Base-by-base conservation (phyloP, 2,113 vertebrate species). In the Megaceryle maxima region DNA sequence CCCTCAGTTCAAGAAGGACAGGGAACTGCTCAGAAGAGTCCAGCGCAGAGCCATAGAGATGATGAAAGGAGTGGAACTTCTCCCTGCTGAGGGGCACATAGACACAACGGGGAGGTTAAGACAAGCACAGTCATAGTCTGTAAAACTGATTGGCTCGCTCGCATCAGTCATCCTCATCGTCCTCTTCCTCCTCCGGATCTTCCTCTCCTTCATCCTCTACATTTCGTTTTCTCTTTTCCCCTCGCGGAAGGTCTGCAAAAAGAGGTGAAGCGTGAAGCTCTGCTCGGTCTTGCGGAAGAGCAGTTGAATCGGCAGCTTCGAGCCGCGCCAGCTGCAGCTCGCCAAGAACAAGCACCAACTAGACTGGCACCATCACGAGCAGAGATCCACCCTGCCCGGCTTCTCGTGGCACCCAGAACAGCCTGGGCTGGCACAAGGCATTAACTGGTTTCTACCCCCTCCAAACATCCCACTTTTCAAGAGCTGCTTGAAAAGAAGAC, bases 51-150 rank as follows among this genome's bases (percentile, higher is more conserved):
- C n/a, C n/a, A n/a, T n/a, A n/a, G n/a, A n/a, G n/a, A n/a, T n/a
- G n/a, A n/a, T n/a, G n/a, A n/a, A n/a, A n/a, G n/a, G n/a, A n/a
- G n/a, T n/a, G n/a, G n/a, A n/a, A n/a, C n/a, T n/a, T n/a, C n/a
- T n/a, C n/a, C n/a, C n/a, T n/a, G n/a, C n/a, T n/a, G n/a, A n/a
- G n/a, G n/a, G n/a, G n/a, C 96, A 97, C 96, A 93, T 60, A 96
- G 96, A 93, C 95, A 95, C 95, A 94, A 97, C 48, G 59, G 81
- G 94, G 86, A 95, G 79, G 93, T 94, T 74, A 95, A 94, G 72
- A 93, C 95, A 96, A 93, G 94, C 90, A 90, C 88, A 94, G 94
- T 95, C 96, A 97, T 56, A 97, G 97, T 97, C 97, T 96, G 84
- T 94, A 94, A 96, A 24, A 95, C 83, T 93, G 94, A 95, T 95